Evolutionary conservation across 1,140 invertebrate genomes (phyloP).

Genomic region (Polypedilum vanderplanki): DNA sequence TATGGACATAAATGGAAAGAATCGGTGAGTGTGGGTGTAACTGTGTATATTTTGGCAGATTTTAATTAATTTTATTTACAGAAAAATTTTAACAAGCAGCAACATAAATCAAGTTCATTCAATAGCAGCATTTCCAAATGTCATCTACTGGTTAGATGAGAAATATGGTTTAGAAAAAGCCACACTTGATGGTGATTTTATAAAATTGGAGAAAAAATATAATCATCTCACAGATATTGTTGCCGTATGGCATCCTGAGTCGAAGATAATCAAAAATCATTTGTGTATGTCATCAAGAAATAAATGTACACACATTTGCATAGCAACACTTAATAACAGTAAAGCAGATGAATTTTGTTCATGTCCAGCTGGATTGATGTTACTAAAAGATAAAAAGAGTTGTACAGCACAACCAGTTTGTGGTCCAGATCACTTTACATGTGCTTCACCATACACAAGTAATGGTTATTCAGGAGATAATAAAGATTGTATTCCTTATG

Average conservation of each 20-base stretch:
- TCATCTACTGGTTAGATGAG: conserved; percentile 78
- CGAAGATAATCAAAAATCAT: conserved; percentile 39
- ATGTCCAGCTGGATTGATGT: conserved; percentile 65
- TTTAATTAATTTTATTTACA: conserved; percentile 33
- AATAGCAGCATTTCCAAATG: conserved; percentile 59
- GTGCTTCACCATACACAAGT: conserved; percentile 46
- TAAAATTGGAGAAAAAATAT: conserved; percentile 47
- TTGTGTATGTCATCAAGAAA: conserved; percentile 40
- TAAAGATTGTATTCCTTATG: conserved; percentile 71
- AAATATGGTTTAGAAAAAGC: conserved; percentile 52
- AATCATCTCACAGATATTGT: conserved; percentile 55
- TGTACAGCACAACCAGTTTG: conserved; percentile 69
- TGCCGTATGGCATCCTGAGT: conserved; percentile 47
- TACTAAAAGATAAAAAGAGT: conserved; percentile 59
- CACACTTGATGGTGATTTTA: conserved; percentile 46
- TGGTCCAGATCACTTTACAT: conserved; percentile 68
- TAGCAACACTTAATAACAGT: conserved; percentile 53
- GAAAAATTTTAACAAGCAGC: conserved; percentile 45
- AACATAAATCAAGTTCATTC: conserved; percentile 49
- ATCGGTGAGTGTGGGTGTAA: conserved; percentile 47
- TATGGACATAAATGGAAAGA: conserved; percentile 63
- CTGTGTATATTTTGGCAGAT: conserved; percentile 28
- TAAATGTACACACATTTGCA: conserved; percentile 51
- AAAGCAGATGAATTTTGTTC: conserved; percentile 55
- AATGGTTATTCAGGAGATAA: conserved; percentile 37